Conservation (phyloP, 2,888 invertebrate genomes). For the Oscheius sp. region DNA sequence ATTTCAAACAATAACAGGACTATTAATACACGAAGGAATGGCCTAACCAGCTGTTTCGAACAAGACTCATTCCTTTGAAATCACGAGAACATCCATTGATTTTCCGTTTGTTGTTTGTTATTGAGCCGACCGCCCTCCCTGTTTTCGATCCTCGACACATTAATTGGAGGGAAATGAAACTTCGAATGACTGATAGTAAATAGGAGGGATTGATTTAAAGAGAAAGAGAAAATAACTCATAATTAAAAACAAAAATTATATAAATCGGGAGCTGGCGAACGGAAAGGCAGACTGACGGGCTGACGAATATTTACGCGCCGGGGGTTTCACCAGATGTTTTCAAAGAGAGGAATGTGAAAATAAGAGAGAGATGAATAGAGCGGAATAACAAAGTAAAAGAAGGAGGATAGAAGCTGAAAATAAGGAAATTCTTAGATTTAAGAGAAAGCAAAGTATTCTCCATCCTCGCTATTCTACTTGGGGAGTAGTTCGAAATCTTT, state of each 20-base stretch:
- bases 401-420: neutral
- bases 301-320: neutral
- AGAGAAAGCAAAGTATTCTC: too few species aligned
- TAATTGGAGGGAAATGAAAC: too few species aligned
- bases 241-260: neutral
- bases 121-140: neutral
- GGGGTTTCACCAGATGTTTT: constrained; percentile 2
- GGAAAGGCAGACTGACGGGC: neutral
- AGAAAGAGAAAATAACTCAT: neutral
- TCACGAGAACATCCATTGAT: neutral
- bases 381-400: neutral
- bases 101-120: constrained; percentile 4
- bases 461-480: too few species aligned
- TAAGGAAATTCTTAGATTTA: too few species aligned
- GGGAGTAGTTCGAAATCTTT: too few species aligned
- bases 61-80: neutral
- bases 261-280: neutral
- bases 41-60: neutral
- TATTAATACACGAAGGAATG: neutral
- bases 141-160: neutral
- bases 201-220: neutral
- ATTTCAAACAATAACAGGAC: neutral
- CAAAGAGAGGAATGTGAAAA: neutral
- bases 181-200: neutral
- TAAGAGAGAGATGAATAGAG: neutral